Conservation (phyloP, 2,113 vertebrate genomes). For the Alaudala cheleensis region DNA sequence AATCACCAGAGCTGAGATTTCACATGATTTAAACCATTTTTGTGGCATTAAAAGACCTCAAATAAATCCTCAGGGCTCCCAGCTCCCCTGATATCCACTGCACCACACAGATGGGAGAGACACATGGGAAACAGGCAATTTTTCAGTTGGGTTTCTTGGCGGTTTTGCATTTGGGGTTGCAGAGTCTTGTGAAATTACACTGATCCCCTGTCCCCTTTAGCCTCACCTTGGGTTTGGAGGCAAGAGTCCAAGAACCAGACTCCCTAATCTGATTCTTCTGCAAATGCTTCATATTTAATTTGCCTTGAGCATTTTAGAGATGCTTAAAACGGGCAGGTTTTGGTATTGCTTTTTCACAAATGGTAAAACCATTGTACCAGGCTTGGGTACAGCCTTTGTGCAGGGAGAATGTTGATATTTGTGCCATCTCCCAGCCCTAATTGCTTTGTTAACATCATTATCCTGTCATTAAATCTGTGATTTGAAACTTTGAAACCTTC, state of each 20-base stretch:
- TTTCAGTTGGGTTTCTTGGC: neutral
- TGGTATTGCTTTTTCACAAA: neutral
- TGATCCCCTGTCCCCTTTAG: neutral
- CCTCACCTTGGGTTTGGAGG: neutral
- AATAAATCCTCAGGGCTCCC: neutral
- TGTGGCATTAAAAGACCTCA: neutral
- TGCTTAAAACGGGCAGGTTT: neutral
- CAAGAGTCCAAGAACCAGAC: neutral
- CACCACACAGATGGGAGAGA: neutral
- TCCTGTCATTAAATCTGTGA: neutral
- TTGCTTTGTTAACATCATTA: neutral
- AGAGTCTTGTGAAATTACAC: neutral
- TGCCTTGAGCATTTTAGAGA: neutral
- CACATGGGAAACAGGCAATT: accelerated
- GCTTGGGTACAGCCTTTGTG: neutral
- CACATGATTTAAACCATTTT: neutral
- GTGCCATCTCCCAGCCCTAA: neutral
- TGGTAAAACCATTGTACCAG: neutral
- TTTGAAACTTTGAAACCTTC: neutral
- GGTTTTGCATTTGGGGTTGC: neutral
- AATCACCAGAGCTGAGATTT: neutral
- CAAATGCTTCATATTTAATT: neutral
- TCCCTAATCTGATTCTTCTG: neutral
- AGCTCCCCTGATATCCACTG: neutral
- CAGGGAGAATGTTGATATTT: neutral